These are phyloP conservation scores for Calliopum simillimum DNA, from an alignment of 2,888 invertebrate species.

Conservation along the genomic window DNA sequence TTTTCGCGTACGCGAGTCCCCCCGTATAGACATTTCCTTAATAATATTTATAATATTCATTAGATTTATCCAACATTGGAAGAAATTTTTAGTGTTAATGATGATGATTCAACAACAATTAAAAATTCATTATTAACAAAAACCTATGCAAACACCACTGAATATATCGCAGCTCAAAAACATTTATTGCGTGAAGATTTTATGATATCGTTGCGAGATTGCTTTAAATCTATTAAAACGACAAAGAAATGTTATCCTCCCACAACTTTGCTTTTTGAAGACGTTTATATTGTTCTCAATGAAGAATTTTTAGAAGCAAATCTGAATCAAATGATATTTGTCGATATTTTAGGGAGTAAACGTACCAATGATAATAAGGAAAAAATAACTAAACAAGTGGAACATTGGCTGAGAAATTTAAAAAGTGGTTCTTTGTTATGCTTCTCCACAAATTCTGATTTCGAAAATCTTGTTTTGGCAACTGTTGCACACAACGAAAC, in stretches of 20 bases:
- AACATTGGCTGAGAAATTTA: conserved; percentile 44
- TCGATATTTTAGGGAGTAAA: conserved; percentile 50
- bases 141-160: conserved; percentile 70
- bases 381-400: conserved; percentile 22
- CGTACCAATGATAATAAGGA: conserved; percentile 26
- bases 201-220: conserved; percentile 76
- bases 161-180: conserved; percentile 86
- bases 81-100: conserved; percentile 61
- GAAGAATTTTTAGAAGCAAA: conserved; percentile 52
- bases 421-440: conserved; percentile 76
- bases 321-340: conserved; percentile 55
- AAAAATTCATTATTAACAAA: conserved; percentile 71
- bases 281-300: conserved; percentile 57
- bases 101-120: neutral
- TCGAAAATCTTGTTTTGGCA: conserved; percentile 77
- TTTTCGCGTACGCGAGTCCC: no score
- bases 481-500: conserved; percentile 74
- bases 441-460: conserved; percentile 75
- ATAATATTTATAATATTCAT: conserved; percentile 17
- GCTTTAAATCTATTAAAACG: conserved; percentile 47
- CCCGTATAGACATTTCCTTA: no score
- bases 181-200: conserved; percentile 84
- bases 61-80: conserved; percentile 70
- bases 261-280: conserved; percentile 46
- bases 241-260: conserved; percentile 23